phyloP scores from a whole-genome alignment of 2,797 vertebrate genomes.

The Bufotes viridis region DNA sequence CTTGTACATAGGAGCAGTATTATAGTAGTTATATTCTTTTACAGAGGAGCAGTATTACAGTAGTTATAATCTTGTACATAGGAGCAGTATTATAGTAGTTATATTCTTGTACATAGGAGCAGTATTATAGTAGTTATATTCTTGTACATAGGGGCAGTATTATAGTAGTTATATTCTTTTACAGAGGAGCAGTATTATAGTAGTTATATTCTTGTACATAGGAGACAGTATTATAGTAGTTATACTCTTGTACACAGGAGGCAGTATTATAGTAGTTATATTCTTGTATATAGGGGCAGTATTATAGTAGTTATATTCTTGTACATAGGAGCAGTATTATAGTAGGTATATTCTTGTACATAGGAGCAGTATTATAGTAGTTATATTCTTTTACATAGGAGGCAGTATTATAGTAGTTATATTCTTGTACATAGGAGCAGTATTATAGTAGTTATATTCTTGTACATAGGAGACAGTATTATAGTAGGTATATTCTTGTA shows the following conservation, averaged over 20 bases:
- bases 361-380: not conserved
- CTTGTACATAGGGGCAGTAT: not conserved
- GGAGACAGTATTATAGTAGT: not conserved
- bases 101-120: not conserved
- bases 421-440: not conserved
- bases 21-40: slow-evolving; percentile 2
- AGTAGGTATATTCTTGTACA: not conserved
- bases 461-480: not conserved
- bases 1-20: not conserved
- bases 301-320: not conserved
- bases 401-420: too few relatives aligned
- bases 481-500: not conserved
- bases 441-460: not conserved
- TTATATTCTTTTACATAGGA: not conserved
- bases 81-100: not conserved
- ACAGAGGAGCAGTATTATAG: not conserved
- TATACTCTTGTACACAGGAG: not conserved
- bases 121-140: not conserved
- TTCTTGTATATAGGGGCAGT: not conserved
- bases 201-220: not conserved
- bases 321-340: not conserved
- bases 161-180: not conserved
- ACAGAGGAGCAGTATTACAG: not conserved
- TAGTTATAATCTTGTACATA: slow-evolving; percentile 13
- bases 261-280: not conserved